Evolutionary conservation across 2,888 invertebrate genomes (phyloP).

Genomic region (Alloscopus bannaensis): DNA sequence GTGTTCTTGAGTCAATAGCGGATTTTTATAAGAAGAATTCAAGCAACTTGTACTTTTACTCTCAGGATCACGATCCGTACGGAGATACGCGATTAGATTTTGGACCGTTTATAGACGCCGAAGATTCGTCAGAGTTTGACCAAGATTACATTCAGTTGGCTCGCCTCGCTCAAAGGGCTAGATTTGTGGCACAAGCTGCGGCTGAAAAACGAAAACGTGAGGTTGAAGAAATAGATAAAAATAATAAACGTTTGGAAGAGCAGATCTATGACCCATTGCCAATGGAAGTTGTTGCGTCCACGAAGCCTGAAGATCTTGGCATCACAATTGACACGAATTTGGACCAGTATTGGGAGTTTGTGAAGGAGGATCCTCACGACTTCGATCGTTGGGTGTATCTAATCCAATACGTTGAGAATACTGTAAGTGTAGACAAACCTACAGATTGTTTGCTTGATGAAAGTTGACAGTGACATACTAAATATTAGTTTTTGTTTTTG

Average conservation of each 20-base stretch:
- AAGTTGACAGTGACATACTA: neutral
- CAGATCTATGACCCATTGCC: conserved; percentile 71
- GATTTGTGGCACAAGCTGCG: conserved; percentile 65
- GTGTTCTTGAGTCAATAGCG: conserved; percentile 58
- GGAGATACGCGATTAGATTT: conserved; percentile 68
- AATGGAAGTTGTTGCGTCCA: conserved; percentile 71
- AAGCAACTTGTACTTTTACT: conserved; percentile 63
- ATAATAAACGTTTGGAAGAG: conserved; percentile 52
- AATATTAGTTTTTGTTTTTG: conserved; percentile 24
- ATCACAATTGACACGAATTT: conserved; percentile 67
- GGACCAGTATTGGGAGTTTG: conserved; percentile 74
- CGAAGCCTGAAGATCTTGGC: conserved; percentile 57
- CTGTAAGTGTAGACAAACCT: conserved; percentile 69
- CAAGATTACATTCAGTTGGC: conserved; percentile 69
- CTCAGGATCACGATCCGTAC: conserved; percentile 65
- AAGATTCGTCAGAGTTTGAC: conserved; percentile 53
- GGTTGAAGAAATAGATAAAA: conserved; percentile 42
- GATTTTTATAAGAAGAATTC: conserved; percentile 70
- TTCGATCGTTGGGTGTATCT: conserved; percentile 74
- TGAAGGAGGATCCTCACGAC: conserved; percentile 74
- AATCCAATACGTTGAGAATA: conserved; percentile 73
- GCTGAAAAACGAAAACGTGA: conserved; percentile 45
- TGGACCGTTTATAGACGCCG: conserved; percentile 59
- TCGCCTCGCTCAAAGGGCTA: conserved; percentile 67
- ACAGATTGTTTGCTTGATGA: neutral